Evolutionary conservation across 2,113 vertebrate genomes (phyloP).

Genomic region (Edolisoma coerulescens): DNA sequence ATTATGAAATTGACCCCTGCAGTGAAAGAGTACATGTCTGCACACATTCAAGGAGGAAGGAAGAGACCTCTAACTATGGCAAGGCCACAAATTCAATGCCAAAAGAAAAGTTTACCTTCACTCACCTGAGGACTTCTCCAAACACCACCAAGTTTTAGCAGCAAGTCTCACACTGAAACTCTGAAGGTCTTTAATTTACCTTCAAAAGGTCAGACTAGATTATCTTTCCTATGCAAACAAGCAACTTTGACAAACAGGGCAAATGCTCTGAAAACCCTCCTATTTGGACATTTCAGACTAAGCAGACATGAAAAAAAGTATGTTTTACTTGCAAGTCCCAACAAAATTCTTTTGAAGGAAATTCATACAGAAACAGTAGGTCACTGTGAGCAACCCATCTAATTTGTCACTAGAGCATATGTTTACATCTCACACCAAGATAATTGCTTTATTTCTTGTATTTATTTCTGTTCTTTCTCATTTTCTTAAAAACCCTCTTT

Average conservation of each 20-base stretch:
- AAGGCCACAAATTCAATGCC: not conserved
- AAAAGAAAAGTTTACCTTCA: not conserved
- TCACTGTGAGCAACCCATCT: not conserved
- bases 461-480: not conserved
- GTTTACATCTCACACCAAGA: not conserved
- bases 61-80: not conserved
- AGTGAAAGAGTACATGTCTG: not conserved
- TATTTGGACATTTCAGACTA: not conserved
- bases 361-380: not conserved
- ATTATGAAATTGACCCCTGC: not conserved
- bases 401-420: not conserved
- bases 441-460: not conserved
- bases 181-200: not conserved
- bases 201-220: not conserved
- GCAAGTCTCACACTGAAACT: not conserved
- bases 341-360: not conserved
- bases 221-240: not conserved
- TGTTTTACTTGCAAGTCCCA: not conserved
- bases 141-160: not conserved
- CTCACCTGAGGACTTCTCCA: not conserved
- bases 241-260: not conserved
- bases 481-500: not conserved
- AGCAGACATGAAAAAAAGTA: not conserved
- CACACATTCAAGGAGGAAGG: not conserved
- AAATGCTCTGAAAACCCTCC: not conserved